These are phyloP conservation scores for Drosophila bipectinata DNA, from an alignment of 1,140 invertebrate species.

Conservation along the genomic window DNA sequence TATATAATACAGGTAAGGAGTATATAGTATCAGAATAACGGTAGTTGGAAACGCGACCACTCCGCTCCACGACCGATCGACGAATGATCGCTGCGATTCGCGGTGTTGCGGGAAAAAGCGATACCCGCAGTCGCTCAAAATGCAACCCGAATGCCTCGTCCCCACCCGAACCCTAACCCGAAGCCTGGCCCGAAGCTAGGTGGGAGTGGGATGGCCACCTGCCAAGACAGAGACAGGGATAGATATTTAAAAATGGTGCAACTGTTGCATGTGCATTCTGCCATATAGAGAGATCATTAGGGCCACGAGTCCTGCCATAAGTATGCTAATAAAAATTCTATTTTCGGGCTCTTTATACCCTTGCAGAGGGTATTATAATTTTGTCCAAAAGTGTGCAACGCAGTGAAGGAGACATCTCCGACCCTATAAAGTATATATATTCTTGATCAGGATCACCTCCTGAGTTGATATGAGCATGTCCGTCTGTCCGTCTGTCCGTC, in stretches of 20 bases:
- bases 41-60: slow-evolving; percentile 42
- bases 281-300: background rate
- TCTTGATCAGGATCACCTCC: no score
- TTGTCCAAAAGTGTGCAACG: no score
- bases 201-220: background rate
- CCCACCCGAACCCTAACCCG: background rate
- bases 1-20: background rate
- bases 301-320: slow-evolving; percentile 2
- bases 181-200: background rate
- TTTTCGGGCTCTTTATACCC: background rate
- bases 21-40: background rate
- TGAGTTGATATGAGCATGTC: no score
- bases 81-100: slow-evolving; percentile 60
- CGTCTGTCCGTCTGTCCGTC: no score
- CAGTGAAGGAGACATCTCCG: no score
- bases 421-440: no score
- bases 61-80: slow-evolving; percentile 68
- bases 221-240: background rate
- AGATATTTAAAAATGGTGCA: slow-evolving; percentile 2
- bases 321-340: background rate
- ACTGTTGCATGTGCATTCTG: background rate
- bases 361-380: no score
- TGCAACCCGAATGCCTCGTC: background rate
- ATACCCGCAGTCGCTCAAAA: no score
- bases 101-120: background rate